A percentile compares a stretch with the other conserved stretches of the same genome.
Conservation (phyloP, 2,888 invertebrate species). For the Bellardia pandia region DNA sequence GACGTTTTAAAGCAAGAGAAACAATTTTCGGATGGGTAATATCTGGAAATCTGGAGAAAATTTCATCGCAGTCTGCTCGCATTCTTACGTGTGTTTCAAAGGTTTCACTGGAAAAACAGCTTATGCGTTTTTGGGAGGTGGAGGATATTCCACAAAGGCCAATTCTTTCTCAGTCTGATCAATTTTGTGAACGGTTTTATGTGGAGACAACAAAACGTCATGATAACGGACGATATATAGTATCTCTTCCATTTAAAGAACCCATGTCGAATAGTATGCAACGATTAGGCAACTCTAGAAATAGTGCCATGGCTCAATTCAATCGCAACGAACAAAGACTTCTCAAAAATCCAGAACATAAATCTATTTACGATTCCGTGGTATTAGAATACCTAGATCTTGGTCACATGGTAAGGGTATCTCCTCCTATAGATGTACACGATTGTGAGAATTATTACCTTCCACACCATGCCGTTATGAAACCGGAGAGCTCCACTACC, state of each 20-base stretch:
- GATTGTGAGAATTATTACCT: conserved; percentile 10
- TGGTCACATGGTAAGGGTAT: conserved; percentile 40
- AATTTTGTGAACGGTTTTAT: conserved; percentile 30
- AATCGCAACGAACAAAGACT: conserved; percentile 21
- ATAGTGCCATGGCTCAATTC: conserved; percentile 21
- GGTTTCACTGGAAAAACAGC: background rate
- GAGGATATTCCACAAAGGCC: conserved; percentile 39
- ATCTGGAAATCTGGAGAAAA: background rate
- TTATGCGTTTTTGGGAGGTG: conserved; percentile 56
- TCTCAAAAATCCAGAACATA: conserved; percentile 11
- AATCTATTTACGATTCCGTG: conserved; percentile 30
- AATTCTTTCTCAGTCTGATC: conserved; percentile 2
- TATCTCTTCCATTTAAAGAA: conserved; percentile 24
- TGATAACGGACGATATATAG: conserved; percentile 15
- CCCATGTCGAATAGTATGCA: background rate
- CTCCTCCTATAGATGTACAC: background rate
- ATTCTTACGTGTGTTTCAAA: background rate
- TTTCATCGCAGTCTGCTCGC: background rate
- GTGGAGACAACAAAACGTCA: background rate
- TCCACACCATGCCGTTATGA: conserved; percentile 31
- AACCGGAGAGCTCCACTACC: conserved; percentile 42
- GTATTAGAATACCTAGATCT: conserved; percentile 23
- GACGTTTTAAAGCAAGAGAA: background rate
- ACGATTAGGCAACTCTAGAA: background rate
- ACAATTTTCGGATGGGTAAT: background rate